Evolutionary conservation across 2,888 invertebrate genomes (phyloP).

Genomic region (Allophyes oxyacanthae): DNA sequence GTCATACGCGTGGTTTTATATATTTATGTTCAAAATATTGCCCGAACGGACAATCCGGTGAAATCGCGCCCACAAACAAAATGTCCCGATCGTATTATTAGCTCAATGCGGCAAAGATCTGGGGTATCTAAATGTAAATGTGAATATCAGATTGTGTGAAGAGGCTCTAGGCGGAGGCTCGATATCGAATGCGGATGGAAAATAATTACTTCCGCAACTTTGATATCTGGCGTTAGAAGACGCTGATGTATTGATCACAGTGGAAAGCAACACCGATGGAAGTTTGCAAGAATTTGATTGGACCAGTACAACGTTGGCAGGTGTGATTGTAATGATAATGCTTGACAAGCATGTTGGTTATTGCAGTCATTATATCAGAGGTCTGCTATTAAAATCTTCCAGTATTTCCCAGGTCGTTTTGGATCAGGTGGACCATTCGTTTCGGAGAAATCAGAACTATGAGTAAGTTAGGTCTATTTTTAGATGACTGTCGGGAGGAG

Average conservation of each 20-base stretch:
- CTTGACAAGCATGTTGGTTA: too few relatives aligned
- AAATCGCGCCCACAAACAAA: neutral
- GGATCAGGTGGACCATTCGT: too few relatives aligned
- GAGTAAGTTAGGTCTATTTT: neutral
- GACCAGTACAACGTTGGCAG: too few relatives aligned
- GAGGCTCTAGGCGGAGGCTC: conserved; percentile 7
- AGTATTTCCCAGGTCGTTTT: too few relatives aligned
- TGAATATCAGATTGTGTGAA: conserved; percentile 30
- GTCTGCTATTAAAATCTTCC: too few relatives aligned
- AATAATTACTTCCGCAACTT: conserved; percentile 32
- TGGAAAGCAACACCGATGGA: neutral
- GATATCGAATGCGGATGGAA: conserved; percentile 22
- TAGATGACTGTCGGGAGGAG: neutral
- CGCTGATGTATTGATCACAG: neutral
- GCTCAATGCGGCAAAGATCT: conserved; percentile 3
- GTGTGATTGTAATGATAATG: too few relatives aligned
- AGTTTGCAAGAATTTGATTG: neutral
- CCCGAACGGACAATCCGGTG: neutral
- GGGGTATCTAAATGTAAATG: conserved; percentile 32
- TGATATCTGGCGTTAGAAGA: conserved; percentile 13
- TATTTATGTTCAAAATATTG: neutral
- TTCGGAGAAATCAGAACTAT: neutral
- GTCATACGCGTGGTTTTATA: too few relatives aligned
- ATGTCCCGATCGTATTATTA: conserved; percentile 1
- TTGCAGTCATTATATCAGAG: too few relatives aligned